A percentile compares a stretch with the other conserved stretches of the same genome.
Evolutionary conservation across 2,113 vertebrate genomes (phyloP).

Genomic region (Neolamprologus fasciatus): DNA sequence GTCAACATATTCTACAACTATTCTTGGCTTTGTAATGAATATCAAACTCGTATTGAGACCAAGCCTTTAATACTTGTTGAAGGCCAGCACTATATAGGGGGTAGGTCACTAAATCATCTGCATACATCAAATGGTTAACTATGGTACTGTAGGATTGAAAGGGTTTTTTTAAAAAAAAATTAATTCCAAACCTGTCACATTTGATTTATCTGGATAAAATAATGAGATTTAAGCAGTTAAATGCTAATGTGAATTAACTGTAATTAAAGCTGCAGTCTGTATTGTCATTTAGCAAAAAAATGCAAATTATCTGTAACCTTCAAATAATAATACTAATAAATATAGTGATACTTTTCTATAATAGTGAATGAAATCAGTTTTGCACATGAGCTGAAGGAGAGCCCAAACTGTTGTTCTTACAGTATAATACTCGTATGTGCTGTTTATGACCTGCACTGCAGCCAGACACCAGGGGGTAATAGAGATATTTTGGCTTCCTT

Average conservation of each 20-base stretch:
- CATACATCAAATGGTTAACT: neutral
- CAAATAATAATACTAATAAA: neutral
- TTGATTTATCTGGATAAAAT: neutral
- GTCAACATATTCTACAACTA: neutral
- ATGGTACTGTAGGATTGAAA: neutral
- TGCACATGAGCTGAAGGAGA: neutral
- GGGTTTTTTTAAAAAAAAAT: neutral
- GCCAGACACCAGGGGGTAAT: neutral
- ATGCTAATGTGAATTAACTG: neutral
- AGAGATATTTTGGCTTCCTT: neutral
- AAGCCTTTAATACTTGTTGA: neutral
- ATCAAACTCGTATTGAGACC: neutral
- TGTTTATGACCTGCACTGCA: neutral
- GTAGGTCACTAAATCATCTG: neutral
- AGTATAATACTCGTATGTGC: neutral
- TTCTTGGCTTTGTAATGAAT: neutral
- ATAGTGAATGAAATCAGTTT: neutral
- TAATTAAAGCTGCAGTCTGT: neutral
- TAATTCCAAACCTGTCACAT: rapidly evolving
- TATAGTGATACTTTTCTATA: neutral
- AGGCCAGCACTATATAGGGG: neutral
- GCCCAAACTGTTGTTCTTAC: neutral
- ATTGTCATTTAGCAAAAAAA: neutral
- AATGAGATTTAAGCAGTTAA: neutral
- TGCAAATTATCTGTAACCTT: neutral